Conservation (phyloP, 1,140 invertebrate species). For the Gonioctena quinquepunctata region DNA sequence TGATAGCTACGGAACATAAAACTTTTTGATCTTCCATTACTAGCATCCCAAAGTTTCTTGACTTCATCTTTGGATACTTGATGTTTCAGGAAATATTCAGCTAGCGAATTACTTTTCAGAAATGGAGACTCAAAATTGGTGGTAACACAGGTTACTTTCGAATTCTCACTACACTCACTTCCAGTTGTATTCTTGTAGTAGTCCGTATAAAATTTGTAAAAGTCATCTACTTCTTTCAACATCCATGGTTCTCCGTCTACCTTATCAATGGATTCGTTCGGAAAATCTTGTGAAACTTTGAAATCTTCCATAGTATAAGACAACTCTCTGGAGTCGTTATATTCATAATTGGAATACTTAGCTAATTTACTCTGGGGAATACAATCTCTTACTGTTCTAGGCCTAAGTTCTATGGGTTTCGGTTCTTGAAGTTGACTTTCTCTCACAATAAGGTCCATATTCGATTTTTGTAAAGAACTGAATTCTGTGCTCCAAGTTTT, state of each 20-base stretch:
- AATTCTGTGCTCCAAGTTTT: conserved; percentile 9
- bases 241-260: conserved; percentile 47
- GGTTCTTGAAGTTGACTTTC: background rate
- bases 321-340: conserved; percentile 47
- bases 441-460: conserved; percentile 3
- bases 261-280: conserved; percentile 11
- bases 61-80: conserved; percentile 21
- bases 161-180: too few species aligned
- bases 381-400: conserved; percentile 42
- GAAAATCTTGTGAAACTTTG: conserved; percentile 2
- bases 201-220: conserved; percentile 21
- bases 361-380: conserved; percentile 50
- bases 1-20: conserved; percentile 3
- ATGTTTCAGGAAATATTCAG: conserved; percentile 37
- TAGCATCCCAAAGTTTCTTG: conserved; percentile 13
- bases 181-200: background rate
- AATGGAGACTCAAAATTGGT: conserved; percentile 30
- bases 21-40: background rate
- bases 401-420: conserved; percentile 4
- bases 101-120: conserved; percentile 27
- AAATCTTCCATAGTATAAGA: conserved; percentile 38
- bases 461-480: background rate
- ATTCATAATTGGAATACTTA: conserved; percentile 45
- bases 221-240: conserved; percentile 46
- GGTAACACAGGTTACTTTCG: background rate